phyloP scores from a whole-genome alignment of 2,113 vertebrate genomes.

The Notiomystis cincta region DNA sequence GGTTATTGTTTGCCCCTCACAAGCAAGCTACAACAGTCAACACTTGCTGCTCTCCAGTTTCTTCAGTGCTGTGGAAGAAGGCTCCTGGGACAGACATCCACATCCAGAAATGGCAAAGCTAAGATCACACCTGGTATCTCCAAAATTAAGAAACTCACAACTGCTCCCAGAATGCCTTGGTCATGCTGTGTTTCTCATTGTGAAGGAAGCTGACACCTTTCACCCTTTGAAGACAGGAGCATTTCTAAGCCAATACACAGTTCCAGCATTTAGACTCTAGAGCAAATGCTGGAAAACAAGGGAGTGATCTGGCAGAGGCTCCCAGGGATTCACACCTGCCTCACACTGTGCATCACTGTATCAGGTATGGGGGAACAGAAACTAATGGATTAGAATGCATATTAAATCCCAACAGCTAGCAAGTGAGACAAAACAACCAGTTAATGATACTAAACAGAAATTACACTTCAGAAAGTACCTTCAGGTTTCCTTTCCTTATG shows the following conservation, averaged over 20 bases:
- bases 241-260: neutral
- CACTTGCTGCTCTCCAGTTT: neutral
- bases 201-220: neutral
- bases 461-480: neutral
- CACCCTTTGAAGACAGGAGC: neutral
- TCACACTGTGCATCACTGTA: neutral
- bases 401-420: neutral
- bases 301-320: neutral
- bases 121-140: neutral
- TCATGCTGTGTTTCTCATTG: neutral
- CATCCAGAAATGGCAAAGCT: neutral
- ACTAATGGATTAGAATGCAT: neutral
- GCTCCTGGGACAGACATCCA: neutral
- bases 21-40: neutral
- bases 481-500: neutral
- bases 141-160: neutral
- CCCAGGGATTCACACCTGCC: neutral
- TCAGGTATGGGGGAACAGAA: neutral
- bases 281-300: neutral
- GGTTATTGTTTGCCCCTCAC: neutral
- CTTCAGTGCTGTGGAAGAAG: neutral
- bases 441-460: neutral
- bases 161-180: neutral
- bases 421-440: neutral
- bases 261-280: neutral